Conservation (phyloP, 2,113 vertebrate species). For the Gadus macrocephalus region DNA sequence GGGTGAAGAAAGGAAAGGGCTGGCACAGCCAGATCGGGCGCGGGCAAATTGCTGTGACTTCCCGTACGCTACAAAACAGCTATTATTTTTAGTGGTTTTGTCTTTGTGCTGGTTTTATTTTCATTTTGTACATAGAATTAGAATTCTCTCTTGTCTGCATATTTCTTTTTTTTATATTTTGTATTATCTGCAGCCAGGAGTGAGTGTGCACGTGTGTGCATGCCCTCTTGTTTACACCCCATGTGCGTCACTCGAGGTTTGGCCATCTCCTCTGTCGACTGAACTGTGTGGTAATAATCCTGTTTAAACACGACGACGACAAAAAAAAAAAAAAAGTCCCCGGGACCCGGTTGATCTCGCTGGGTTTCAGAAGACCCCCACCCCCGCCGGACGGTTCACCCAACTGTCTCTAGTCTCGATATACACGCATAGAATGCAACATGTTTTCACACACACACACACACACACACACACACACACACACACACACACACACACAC, state of each 20-base stretch:
- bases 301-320: constrained; percentile 34
- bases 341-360: not conserved
- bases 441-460: constrained; percentile 20
- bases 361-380: constrained; percentile 23
- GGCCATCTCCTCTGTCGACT: constrained; percentile 49
- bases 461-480: constrained; percentile 27
- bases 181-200: not conserved
- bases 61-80: no score
- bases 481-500: constrained; percentile 18
- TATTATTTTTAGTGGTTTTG: no score
- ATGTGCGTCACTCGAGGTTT: constrained; percentile 66
- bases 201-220: constrained; percentile 13
- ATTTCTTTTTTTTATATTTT: no score
- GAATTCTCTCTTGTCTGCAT: no score
- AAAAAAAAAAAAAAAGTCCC: constrained; percentile 30
- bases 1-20: no score
- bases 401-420: no score
- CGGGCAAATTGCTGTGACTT: no score
- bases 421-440: constrained; percentile 12
- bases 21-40: no score
- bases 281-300: constrained; percentile 44
- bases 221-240: constrained; percentile 30
- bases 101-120: no score
- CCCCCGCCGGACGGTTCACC: no score
- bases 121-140: no score